Conservation (phyloP, 2,113 vertebrate genomes). For the Lagenorhynchus albirostris region DNA sequence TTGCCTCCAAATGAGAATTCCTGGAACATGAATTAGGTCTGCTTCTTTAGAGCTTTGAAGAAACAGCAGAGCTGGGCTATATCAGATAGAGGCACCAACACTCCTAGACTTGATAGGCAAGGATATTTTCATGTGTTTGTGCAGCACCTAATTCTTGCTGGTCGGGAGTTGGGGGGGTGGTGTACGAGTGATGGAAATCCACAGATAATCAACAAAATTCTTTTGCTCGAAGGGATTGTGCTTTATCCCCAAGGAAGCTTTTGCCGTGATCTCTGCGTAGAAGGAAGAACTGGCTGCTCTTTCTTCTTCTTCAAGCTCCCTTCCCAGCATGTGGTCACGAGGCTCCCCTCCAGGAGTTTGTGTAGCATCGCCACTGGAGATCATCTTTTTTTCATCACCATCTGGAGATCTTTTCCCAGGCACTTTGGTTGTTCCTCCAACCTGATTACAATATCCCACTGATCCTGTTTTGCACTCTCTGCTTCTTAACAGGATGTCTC, state of each 20-base stretch:
- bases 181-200: neutral
- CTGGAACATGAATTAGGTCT: neutral
- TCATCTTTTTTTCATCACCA: conserved; percentile 80
- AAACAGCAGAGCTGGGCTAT: neutral
- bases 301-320: conserved; percentile 43
- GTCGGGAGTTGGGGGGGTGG: neutral
- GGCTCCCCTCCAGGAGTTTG: conserved; percentile 47
- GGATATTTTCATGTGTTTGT: neutral
- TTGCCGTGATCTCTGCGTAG: conserved; percentile 14
- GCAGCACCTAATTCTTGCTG: neutral
- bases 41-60: neutral
- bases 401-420: conserved; percentile 70
- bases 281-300: conserved; percentile 44
- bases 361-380: conserved; percentile 55
- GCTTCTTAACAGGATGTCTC: conserved; percentile 66
- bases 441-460: conserved; percentile 69
- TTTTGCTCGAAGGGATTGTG: neutral
- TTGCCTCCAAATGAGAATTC: neutral
- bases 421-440: conserved; percentile 49
- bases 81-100: neutral
- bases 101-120: neutral
- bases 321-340: conserved; percentile 10
- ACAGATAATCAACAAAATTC: conserved; percentile 28
- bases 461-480: conserved; percentile 65
- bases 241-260: conserved; percentile 41